Evolutionary conservation across 2,888 invertebrate species (phyloP), one percentile per base, ranked within the genome.

Genomic region (Rhimphoctona megacephalus): DNA sequence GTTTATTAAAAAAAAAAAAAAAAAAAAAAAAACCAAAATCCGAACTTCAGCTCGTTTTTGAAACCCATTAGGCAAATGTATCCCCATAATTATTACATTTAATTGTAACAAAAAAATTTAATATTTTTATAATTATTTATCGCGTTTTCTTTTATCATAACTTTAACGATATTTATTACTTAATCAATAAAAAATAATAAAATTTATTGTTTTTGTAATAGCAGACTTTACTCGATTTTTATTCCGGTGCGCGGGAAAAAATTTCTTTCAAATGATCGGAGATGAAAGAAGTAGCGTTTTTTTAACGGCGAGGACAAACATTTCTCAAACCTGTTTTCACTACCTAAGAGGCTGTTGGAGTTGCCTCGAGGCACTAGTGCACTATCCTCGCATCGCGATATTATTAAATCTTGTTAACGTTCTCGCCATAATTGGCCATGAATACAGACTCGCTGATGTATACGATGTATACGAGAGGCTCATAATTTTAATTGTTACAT

Each of bases 401-500:
- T 82, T 82, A 82, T 82, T 82, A 82, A 82, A 80, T 61, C 79
- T 61, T 19, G 79, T 80, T 80, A 80, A 74, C 74, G 57, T 57
- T 39, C 54, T 33, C 57, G 57, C 8, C 57, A 54, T 69, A 57
- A 80, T 70, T 70, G 70, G 39, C 39, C 57, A 70, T 80, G 70
- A 80, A 80, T 80, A 70, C 57, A 54, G 70, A 70, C 36, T 66
- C 25, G 36, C 22, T 52, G n/a, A 14, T 49, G 49, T 72, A n/a
- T n/a, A 73, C n/a, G 22, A 30, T 49, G 57, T 49, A 9, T 52
- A 30, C 52, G 54, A 52, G 39, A 54, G 73, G 19, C 52, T 72
- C 52, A 49, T 54, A 6, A 36, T 54, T 73, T 54, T 73, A 54
- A 73, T 73, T 54, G 54, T 39, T 57, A 19, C 57, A 25, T 57